phyloP scores from a whole-genome alignment of 2,888 invertebrate species.

The Leptinotarsa haldemani region DNA sequence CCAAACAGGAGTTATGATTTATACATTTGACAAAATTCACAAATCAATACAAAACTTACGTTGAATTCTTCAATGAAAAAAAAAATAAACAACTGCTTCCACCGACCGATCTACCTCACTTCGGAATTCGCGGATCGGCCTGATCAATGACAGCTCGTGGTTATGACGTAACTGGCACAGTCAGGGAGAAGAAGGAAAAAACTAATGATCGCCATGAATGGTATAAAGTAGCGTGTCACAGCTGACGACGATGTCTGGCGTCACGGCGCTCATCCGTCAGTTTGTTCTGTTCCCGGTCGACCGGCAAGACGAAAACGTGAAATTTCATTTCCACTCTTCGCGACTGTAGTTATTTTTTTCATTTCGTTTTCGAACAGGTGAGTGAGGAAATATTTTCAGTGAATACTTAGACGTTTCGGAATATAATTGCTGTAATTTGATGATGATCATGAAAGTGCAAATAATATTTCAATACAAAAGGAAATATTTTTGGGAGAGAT shows the following conservation, averaged over 20 bases:
- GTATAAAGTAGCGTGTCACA: constrained; percentile 43
- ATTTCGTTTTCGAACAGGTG: neutral
- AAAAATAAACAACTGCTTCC: neutral
- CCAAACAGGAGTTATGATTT: too few relatives aligned
- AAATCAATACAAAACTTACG: too few relatives aligned
- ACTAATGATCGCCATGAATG: constrained; percentile 42
- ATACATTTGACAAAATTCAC: too few relatives aligned
- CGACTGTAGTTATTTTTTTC: neutral
- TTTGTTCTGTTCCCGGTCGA: constrained; percentile 16
- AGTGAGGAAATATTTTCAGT: neutral
- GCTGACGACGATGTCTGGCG: constrained; percentile 35
- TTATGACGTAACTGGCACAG: constrained; percentile 21
- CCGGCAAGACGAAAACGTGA: constrained; percentile 9
- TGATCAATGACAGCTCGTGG: constrained; percentile 3
- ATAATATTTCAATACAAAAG: too few relatives aligned
- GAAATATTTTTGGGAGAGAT: too few relatives aligned
- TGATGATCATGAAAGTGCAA: too few relatives aligned
- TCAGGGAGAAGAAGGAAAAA: neutral
- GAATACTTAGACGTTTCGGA: too few relatives aligned
- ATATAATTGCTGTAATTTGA: too few relatives aligned
- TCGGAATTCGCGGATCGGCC: neutral
- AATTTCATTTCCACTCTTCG: neutral
- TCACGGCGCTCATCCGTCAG: constrained; percentile 13
- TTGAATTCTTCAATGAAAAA: too few relatives aligned
- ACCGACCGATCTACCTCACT: neutral